Evolutionary conservation across 2,888 invertebrate species (phyloP), one percentile per base, ranked within the genome.

Genomic region (Drosophila sordidapex): DNA sequence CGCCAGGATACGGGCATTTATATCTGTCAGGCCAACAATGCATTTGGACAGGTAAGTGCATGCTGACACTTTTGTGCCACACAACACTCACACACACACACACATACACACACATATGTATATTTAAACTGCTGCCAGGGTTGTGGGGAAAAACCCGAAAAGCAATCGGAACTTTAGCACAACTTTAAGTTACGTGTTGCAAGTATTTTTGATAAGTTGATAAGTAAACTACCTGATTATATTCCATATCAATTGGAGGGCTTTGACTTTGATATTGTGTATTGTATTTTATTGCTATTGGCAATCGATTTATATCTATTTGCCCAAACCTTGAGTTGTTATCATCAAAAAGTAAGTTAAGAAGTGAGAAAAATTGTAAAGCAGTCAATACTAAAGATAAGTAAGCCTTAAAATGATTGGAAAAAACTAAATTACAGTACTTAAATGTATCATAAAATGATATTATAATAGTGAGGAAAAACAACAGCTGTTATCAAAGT

Each of bases 1-100:
- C 94, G 98, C 70, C 97, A 97, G 91, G 98, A 98, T 93, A 97
- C 98, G 0, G 98, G 98, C 13, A 95, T 97, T 61, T 96, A 98
- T 92, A 96, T 97, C 60, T 98, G 98, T 92, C 95, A 96, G 74
- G 98, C 98, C 0, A 96, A 96, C 83, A 99, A 98, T 93, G 95
- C 96, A 58, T 98, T 97, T 91, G 99, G 98, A 11, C 96, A 96
- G 96, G 97, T 97, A 94, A 91, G 91, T 81, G 74, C 65, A 72
- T 36, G 73, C 65, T 84, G 83, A 82, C 88, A 89, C 87, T 81
- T 83, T 78, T 77, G 59, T 83, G 70, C 70, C 69, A 62, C 68
- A 74, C 53, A 65, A 67, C 73, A 51, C 58, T 70, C 51, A 61
- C 64, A 58, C 65, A 54, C 27, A 59, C 51, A 61, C 53, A 65